Evolutionary conservation across 1,140 invertebrate genomes (phyloP).

Genomic region (Brachionus paranguensis): DNA sequence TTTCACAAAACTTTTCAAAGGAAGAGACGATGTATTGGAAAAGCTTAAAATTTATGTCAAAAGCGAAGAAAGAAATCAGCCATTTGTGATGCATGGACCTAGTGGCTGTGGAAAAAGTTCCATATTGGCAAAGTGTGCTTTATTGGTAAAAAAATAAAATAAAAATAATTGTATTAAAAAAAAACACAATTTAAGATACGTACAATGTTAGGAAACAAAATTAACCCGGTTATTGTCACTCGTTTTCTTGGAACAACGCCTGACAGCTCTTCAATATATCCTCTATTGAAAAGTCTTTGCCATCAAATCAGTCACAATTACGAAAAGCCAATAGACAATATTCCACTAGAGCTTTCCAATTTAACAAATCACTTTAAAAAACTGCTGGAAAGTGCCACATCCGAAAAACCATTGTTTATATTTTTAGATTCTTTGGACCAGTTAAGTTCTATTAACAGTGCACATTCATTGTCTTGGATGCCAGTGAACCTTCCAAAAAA

Average conservation of each 20-base stretch:
- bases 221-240: constrained; percentile 75
- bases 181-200: constrained; percentile 8
- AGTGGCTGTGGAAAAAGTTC: constrained; percentile 96
- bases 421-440: constrained; percentile 90
- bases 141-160: not conserved
- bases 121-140: constrained; percentile 71
- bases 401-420: constrained; percentile 55
- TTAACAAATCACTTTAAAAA: constrained; percentile 91
- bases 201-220: not conserved
- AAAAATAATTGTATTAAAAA: not conserved
- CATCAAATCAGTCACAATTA: constrained; percentile 92
- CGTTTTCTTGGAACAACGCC: constrained; percentile 92
- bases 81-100: constrained; percentile 86
- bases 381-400: constrained; percentile 60
- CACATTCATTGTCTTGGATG: constrained; percentile 92
- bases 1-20: constrained; percentile 91
- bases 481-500: constrained; percentile 78
- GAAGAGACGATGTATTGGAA: constrained; percentile 76
- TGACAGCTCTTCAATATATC: constrained; percentile 85
- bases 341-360: constrained; percentile 89
- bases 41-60: constrained; percentile 78
- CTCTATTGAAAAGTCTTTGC: constrained; percentile 87
- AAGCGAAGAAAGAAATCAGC: constrained; percentile 70
- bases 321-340: constrained; percentile 80
- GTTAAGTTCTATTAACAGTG: constrained; percentile 83